Base-by-base conservation (phyloP, 2,797 vertebrate genomes). In the Ataeniobius toweri region DNA sequence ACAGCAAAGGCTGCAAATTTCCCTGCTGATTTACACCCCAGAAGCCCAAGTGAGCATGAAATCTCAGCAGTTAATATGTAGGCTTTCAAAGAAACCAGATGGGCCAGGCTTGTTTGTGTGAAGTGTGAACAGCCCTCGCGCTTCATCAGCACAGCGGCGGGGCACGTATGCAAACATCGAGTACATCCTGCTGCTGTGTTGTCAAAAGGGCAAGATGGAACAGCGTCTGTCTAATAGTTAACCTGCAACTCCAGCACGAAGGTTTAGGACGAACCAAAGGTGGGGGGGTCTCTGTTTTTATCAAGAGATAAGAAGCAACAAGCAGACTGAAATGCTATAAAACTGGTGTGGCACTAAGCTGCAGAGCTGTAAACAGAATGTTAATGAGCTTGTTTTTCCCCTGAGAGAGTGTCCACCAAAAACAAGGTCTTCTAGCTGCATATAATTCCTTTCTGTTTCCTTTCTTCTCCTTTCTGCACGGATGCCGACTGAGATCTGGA, bases 81-180 rank as follows among this genome's bases (percentile, higher is more conserved):
- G 58, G 48, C 55, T 31, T 50, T 68, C 0, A 8, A 68, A 6
- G 51, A 72, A 77, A 85, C 68, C 58, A 65, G 74, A 61, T 1
- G 9, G 0, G 36, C 14, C 50, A 24, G 63, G 77, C 31, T 58
- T 3, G 0, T 80, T 69, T 58, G 51, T 13, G 16, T 20, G 22
- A 56, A 14, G 51, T 22, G 67, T 78, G 69, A 63, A 68, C 24
- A 58, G 13, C 55, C 61, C 53, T 85, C 41, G 71, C 50, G 48
- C 79, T 59, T 83, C 89, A 85, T 79, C 85, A 46, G 79, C 85
- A 36, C 68, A 81, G 88, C 74, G 61, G 2, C 50, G 22, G 26
- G 69, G 83, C 89, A 88, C 80, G 80, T 80, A 83, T 2, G 85
- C 88, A 94, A 89, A 94, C 86, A 89, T 12, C 5, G 9, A 58